phyloP scores from a whole-genome alignment of 2,888 invertebrate species.

The Lamproptera curius region DNA sequence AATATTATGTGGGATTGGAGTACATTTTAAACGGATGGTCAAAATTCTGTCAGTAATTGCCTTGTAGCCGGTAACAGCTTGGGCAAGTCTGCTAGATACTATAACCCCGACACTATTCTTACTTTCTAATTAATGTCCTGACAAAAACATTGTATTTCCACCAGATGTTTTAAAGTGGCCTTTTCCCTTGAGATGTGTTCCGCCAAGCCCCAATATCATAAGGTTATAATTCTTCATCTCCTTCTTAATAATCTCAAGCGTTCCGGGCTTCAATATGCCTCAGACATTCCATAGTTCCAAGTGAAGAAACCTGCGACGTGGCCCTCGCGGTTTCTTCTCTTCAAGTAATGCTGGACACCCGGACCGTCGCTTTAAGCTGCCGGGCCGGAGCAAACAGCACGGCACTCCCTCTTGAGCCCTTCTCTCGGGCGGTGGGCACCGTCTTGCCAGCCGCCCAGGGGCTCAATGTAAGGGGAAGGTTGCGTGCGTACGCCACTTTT shows the following conservation, averaged over 20 bases:
- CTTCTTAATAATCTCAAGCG: slow-evolving; percentile 6
- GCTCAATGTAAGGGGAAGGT: slow-evolving; percentile 6
- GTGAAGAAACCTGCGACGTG: background rate
- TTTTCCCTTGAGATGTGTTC: slow-evolving; percentile 7
- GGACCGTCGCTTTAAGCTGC: background rate
- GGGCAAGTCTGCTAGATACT: background rate
- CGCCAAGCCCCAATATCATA: slow-evolving; percentile 1
- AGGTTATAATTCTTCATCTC: background rate
- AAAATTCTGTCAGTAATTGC: slow-evolving; percentile 1
- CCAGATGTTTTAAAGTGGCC: slow-evolving; percentile 8
- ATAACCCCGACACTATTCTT: slow-evolving; percentile 20
- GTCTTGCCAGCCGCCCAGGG: slow-evolving; percentile 2
- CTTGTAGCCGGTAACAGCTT: background rate
- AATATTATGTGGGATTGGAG: slow-evolving; percentile 7
- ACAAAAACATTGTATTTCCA: slow-evolving; percentile 15
- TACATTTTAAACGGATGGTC: slow-evolving; percentile 3
- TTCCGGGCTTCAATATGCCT: slow-evolving; percentile 14
- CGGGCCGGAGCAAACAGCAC: too few species aligned
- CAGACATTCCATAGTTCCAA: slow-evolving; percentile 8
- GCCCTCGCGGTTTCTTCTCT: too few species aligned
- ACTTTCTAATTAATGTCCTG: slow-evolving; percentile 16
- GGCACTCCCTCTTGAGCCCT: background rate
- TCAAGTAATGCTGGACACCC: too few species aligned
- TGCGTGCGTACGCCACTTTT: too few species aligned
- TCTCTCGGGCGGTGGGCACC: background rate